Evolutionary conservation across 2,888 invertebrate species (phyloP).

Genomic region (Mellilla xanthometata): DNA sequence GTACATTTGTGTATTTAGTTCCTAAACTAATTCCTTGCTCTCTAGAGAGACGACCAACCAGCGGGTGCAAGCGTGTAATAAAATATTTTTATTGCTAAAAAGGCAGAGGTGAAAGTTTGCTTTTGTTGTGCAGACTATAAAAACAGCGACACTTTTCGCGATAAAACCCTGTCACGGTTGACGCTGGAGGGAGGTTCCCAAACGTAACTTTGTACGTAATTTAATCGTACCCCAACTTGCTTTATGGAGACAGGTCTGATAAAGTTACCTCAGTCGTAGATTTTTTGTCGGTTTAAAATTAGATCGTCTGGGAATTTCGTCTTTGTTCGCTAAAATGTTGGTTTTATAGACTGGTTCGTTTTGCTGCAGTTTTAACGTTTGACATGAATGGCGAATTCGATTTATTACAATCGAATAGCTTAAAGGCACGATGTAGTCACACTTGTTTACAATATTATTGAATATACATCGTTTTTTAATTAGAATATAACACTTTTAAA

Average conservation of each 20-base stretch:
- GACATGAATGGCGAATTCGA: too few relatives aligned
- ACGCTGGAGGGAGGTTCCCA: conserved; percentile 41
- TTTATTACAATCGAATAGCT: too few relatives aligned
- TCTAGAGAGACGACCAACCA: conserved; percentile 21
- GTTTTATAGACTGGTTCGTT: too few relatives aligned
- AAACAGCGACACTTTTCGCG: conserved; percentile 69
- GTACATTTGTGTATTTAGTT: too few relatives aligned
- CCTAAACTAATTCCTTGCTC: background rate
- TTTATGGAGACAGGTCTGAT: conserved; percentile 26
- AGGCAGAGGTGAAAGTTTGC: conserved; percentile 67
- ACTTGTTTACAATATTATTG: too few relatives aligned
- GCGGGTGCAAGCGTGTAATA: conserved; percentile 36
- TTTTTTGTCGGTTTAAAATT: conserved; percentile 18
- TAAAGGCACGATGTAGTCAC: too few relatives aligned
- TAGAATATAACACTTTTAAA: too few relatives aligned
- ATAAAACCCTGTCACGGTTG: conserved; percentile 68
- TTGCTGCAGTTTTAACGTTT: too few relatives aligned
- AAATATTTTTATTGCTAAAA: conserved; percentile 65
- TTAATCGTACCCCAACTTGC: conserved; percentile 45
- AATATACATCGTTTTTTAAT: too few relatives aligned
- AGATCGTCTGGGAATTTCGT: conserved; percentile 17
- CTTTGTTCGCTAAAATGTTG: too few relatives aligned
- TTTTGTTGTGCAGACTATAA: conserved; percentile 66
- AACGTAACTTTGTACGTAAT: conserved; percentile 54
- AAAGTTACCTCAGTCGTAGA: conserved; percentile 17